Evolutionary conservation across 2,113 vertebrate genomes (phyloP), one percentile per base, ranked within the genome.

Genomic region (Pedetes capensis): DNA sequence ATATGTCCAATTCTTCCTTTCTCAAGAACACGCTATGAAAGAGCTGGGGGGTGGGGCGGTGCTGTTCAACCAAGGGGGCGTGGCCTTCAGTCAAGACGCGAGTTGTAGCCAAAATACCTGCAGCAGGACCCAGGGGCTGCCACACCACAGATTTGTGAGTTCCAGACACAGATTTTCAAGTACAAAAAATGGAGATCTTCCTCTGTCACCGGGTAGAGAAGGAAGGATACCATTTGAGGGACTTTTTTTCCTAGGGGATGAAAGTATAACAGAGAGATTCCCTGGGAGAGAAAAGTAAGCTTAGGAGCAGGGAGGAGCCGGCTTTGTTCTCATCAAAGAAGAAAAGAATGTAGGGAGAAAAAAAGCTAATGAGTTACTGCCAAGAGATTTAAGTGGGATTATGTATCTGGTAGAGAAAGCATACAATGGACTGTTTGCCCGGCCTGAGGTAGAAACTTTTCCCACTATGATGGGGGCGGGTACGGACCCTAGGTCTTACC

Each of bases 291-390:
- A 55, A 86, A 84, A 93, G 83, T 13, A 75, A 92, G 96, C 89
- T 3, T 11, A 29, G 75, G 95, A 51, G 64, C 27, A n/a, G 63
- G 72, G 87, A 90, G 94, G 94, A 82, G 85, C 64, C 0, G 2
- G 85, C 90, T 95, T 97, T 97, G 95, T 96, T 96, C 94, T 88
- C 95, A 80, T 90, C 92, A 93, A 95, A 97, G 93, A 75, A 79
- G 89, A 81, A 74, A 88, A 72, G 80, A 93, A 87, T 20, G 57
- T 8, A 59, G 69, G 25, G 59, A 27, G 3, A 1, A 18, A 14
- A n/a, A 14, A 63, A 27, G 57, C 89, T 90, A 90, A 95, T 75
- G 95, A 95, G 85, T 66, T 20, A 55, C 92, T 94, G 82, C 81
- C 89, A 81, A 78, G 95, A 90, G 86, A 93, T 63, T 85, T 84